Conservation (phyloP, 2,888 invertebrate species). For the Ptycholaimellus sp. region DNA sequence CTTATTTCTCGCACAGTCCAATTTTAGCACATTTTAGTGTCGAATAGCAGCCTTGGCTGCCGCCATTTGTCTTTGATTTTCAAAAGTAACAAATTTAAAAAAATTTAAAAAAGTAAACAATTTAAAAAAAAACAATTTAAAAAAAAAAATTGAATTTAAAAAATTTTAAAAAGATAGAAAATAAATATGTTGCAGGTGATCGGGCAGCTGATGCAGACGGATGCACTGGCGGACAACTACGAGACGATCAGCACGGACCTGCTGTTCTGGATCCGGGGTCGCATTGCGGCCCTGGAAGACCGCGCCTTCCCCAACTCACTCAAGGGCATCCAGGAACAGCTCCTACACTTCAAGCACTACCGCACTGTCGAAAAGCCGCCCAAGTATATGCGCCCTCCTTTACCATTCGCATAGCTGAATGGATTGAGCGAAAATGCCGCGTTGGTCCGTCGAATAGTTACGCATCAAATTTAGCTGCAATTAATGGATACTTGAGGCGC, state of each 20-base stretch:
- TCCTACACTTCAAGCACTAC: conserved; percentile 74
- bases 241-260: conserved; percentile 56
- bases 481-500: too few species aligned
- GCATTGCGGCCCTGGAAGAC: conserved; percentile 54
- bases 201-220: conserved; percentile 78
- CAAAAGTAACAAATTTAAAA: background rate
- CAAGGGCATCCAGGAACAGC: conserved; percentile 70
- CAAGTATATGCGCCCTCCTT: conserved; percentile 47
- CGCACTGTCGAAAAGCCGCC: conserved; percentile 90
- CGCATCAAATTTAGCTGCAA: too few species aligned
- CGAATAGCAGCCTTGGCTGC: too few species aligned
- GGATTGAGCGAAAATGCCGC: background rate
- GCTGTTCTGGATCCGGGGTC: conserved; percentile 72
- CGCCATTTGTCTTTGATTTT: background rate
- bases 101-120: too few species aligned
- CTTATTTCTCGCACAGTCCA: background rate
- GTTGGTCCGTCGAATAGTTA: too few species aligned
- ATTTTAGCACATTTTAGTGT: background rate
- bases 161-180: background rate
- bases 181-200: conserved; percentile 46
- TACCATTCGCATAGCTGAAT: conserved; percentile 4
- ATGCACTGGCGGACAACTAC: conserved; percentile 67
- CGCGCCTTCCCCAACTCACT: conserved; percentile 73
- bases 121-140: too few species aligned
- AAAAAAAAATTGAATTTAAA: background rate